Conservation (phyloP, 2,113 vertebrate species). For the Seriola rivoliana region DNA sequence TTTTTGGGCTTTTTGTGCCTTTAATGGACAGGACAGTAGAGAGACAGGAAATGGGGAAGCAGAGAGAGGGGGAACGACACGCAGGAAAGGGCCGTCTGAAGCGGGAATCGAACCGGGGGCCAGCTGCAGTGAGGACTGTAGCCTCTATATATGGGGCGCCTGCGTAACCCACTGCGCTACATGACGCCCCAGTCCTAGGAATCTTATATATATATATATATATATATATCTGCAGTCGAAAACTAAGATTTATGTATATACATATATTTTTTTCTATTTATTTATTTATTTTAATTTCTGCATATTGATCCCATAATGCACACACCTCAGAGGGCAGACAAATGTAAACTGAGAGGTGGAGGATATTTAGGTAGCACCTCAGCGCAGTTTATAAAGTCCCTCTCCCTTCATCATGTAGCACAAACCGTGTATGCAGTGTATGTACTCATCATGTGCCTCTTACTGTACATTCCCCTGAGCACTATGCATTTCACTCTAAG, state of each 20-base stretch:
- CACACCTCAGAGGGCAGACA: not conserved
- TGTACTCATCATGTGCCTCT: not conserved
- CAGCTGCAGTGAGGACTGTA: no score
- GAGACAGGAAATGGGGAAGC: no score
- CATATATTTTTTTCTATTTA: not conserved
- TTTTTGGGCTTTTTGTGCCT: no score
- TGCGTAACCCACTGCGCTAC: no score
- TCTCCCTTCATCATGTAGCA: not conserved
- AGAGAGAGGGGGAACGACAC: no score
- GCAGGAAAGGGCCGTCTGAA: no score
- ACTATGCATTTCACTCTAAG: slow-evolving; percentile 7
- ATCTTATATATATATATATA: not conserved
- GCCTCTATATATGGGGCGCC: no score
- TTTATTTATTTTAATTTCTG: slow-evolving; percentile 18
- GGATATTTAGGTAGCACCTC: not conserved
- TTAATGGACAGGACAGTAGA: no score
- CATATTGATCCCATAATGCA: slow-evolving; percentile 47
- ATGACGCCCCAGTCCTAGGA: not conserved
- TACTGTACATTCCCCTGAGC: not conserved
- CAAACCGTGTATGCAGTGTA: not conserved
- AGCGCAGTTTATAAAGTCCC: not conserved
- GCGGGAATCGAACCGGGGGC: no score
- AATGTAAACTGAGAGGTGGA: slow-evolving; percentile 17
- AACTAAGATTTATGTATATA: not conserved
- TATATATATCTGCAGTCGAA: not conserved